Evolutionary conservation across 2,888 invertebrate genomes (phyloP).

Genomic region (Eledona agricola): DNA sequence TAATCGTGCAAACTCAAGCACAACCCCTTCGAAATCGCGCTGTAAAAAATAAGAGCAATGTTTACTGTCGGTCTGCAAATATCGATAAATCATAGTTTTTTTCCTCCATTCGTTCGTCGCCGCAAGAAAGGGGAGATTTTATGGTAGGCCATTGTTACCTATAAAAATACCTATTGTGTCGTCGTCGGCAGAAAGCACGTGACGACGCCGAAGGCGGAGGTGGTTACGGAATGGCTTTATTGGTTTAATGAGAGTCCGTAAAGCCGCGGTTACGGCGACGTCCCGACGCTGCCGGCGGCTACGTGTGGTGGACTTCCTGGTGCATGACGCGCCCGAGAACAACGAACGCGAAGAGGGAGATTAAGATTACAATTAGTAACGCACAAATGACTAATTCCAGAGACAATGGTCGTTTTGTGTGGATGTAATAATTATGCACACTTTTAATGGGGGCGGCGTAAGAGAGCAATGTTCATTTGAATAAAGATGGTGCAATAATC

Average conservation of each 20-base stretch:
- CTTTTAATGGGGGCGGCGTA: constrained; percentile 60
- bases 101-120: constrained; percentile 6
- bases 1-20: constrained; percentile 11
- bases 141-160: constrained; percentile 59
- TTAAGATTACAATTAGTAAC: constrained; percentile 62
- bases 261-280: no score
- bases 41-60: constrained; percentile 30
- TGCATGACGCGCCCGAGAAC: no score
- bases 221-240: constrained; percentile 52
- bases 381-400: constrained; percentile 62
- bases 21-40: constrained; percentile 14
- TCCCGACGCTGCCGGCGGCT: no score
- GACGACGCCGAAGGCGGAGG: constrained; percentile 40
- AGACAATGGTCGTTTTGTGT: constrained; percentile 59
- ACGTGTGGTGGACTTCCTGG: no score
- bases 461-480: constrained; percentile 60
- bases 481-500: constrained; percentile 63
- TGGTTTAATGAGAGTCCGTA: constrained; percentile 53
- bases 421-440: constrained; percentile 62
- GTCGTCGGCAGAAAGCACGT: constrained; percentile 14
- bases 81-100: constrained; percentile 35
- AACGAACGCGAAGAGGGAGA: constrained; percentile 57
- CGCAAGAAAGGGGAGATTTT: constrained; percentile 51
- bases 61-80: constrained; percentile 26
- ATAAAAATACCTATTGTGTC: constrained; percentile 59